phyloP scores from a whole-genome alignment of 2,888 invertebrate genomes.

The Cosmopolites sordidus region DNA sequence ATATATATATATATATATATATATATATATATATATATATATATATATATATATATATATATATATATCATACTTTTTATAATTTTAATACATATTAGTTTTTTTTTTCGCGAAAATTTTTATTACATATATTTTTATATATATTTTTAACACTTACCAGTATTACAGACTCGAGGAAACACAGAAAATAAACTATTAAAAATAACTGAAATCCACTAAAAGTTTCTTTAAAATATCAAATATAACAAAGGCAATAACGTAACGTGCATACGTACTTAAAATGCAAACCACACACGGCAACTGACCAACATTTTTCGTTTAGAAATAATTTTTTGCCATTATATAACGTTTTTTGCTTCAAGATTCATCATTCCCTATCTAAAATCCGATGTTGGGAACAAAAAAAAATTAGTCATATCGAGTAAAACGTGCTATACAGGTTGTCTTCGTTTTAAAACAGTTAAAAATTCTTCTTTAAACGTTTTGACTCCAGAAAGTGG shows the following conservation, averaged over 20 bases:
- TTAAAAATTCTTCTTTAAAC: too few species aligned
- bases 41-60: too few species aligned
- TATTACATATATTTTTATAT: too few species aligned
- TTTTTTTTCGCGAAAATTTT: too few species aligned
- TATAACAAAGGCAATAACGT: neutral
- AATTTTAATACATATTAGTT: too few species aligned
- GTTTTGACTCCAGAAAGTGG: too few species aligned
- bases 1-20: too few species aligned
- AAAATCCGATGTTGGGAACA: neutral
- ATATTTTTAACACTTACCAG: too few species aligned
- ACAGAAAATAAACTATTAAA: too few species aligned
- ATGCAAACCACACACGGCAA: neutral
- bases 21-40: too few species aligned
- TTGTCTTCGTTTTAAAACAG: neutral
- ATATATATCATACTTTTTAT: too few species aligned
- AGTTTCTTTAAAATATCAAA: neutral
- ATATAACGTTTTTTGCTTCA: neutral
- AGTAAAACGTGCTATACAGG: neutral
- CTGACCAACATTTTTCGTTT: neutral
- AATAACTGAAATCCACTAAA: neutral
- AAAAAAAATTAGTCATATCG: neutral
- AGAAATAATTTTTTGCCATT: neutral
- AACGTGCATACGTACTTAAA: neutral
- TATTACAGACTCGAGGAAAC: too few species aligned
- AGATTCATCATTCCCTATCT: neutral